Base-by-base conservation (phyloP, 2,113 vertebrate species). In the Caranx melampygus region DNA sequence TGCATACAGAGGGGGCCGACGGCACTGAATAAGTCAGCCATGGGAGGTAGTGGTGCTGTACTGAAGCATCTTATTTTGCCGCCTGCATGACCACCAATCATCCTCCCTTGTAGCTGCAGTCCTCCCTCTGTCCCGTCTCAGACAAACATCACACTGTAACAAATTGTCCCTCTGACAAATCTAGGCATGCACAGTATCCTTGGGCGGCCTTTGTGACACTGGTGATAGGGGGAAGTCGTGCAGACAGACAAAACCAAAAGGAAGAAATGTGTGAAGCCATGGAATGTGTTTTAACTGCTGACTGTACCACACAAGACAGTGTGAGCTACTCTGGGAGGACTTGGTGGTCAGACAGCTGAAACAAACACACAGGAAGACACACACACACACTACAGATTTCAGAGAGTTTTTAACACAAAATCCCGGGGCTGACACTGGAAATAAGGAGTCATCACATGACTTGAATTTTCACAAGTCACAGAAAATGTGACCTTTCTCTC, bases 241-340 rank as follows among this genome's bases (percentile, higher is more conserved):
- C 87, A 91, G 87, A 91, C 92, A 78, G 83, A 85, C 84, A 78
- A 89, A 90, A 86, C 83, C 81, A 83, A 88, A 81, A 87, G 85
- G 87, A 81, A 92, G 83, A 92, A 87, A 88, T 88, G 89, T 87
- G 90, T 88, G 84, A 93, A 91, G 82, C 88, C 77, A 0, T 83
- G 89, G 90, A 91, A 92, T 92, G 91, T 79, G 84, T 87, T 91
- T 83, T 79, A 91, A 93, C 84, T 89, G 89, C 88, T 86, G 88
- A 87, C 88, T 86, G 79, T 16, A 90, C 89, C 91, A 74, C 91
- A 87, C 80, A 74, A 82, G 86, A 83, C 88, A 61, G 72, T n/a
- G 88, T 61, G 78, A 75, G 89, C 75, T 42, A 49, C 89, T 86
- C 82, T 70, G 80, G 77, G 78, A 90, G 72, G 85, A 80, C 65